These are phyloP conservation scores for Aleiodes sp. DNA, from an alignment of 1,140 invertebrate genomes.

Conservation along the genomic window DNA sequence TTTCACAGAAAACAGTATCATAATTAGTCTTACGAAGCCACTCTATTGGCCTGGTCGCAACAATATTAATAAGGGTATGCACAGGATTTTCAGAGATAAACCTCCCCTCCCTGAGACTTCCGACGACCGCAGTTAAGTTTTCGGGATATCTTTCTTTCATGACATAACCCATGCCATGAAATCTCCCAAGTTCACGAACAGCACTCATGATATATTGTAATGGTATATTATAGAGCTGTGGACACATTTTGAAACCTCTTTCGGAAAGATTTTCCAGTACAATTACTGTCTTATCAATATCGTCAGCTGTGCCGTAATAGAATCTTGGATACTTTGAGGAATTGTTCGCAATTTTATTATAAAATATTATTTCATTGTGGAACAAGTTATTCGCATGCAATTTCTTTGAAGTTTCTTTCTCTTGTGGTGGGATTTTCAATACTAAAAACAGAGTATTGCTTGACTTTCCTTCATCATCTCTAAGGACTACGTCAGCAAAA, in stretches of 20 bases:
- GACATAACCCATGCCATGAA: slow-evolving; percentile 56
- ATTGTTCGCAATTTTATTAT: slow-evolving; percentile 25
- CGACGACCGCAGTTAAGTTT: slow-evolving; percentile 46
- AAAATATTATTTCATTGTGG: slow-evolving; percentile 52
- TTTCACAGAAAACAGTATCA: slow-evolving; percentile 41
- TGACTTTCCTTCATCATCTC: not conserved
- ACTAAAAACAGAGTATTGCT: not conserved
- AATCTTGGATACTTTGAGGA: slow-evolving; percentile 33
- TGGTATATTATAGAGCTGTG: slow-evolving; percentile 22
- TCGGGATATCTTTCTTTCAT: slow-evolving; percentile 47
- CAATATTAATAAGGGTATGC: not conserved
- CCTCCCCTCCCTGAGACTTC: slow-evolving; percentile 34
- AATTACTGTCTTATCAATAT: slow-evolving; percentile 33
- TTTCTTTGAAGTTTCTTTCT: accelerated
- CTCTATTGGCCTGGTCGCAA: slow-evolving; percentile 2
- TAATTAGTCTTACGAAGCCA: slow-evolving; percentile 29
- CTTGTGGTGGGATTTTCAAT: slow-evolving; percentile 23
- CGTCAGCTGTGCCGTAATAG: slow-evolving; percentile 13
- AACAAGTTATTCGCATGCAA: slow-evolving; percentile 29
- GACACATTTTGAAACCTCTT: slow-evolving; percentile 27
- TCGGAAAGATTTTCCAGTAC: slow-evolving; percentile 53
- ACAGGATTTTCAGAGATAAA: not conserved
- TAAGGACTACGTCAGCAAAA: slow-evolving; percentile 27
- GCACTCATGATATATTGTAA: slow-evolving; percentile 48
- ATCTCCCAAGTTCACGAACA: slow-evolving; percentile 52